Percentiles rank a stretch among this genome's conserved stretches.
phyloP scores from a whole-genome alignment of 2,888 invertebrate genomes.

The Philereme vetulata region DNA sequence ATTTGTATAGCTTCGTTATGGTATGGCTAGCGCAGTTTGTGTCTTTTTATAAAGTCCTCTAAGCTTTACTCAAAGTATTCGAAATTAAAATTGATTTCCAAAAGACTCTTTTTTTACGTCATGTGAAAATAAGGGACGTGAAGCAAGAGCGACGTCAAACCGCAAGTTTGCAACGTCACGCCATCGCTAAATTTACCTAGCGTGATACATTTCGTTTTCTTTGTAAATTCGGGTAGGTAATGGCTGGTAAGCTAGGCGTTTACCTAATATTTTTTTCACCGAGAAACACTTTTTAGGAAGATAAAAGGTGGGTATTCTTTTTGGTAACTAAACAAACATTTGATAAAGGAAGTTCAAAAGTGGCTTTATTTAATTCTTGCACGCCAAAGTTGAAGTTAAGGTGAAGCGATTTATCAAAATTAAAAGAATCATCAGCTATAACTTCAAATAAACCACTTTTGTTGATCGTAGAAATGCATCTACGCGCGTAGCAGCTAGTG shows the following conservation, averaged over 20 bases:
- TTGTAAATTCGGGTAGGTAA: constrained; percentile 46
- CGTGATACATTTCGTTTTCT: constrained; percentile 51
- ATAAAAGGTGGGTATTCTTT: constrained; percentile 20
- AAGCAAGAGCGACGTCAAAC: constrained; percentile 46
- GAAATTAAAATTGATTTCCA: neutral
- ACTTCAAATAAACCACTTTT: neutral
- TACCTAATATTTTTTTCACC: constrained; percentile 36
- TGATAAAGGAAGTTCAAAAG: constrained; percentile 13
- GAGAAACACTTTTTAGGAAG: constrained; percentile 18
- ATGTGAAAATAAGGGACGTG: constrained; percentile 43
- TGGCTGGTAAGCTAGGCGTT: constrained; percentile 45
- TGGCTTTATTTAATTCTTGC: constrained; percentile 7
- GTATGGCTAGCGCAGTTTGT: no score
- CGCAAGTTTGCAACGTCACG: constrained; percentile 50
- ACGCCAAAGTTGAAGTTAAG: neutral
- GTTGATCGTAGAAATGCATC: no score
- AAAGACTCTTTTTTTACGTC: constrained; percentile 22
- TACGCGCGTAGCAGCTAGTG: no score
- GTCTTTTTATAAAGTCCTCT: no score
- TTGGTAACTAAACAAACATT: constrained; percentile 2
- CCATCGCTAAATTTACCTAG: constrained; percentile 47
- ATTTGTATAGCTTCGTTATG: no score
- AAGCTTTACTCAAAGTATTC: neutral
- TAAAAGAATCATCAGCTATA: neutral
- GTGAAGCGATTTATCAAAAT: neutral